Evolutionary conservation across 2,113 vertebrate genomes (phyloP), one percentile per base, ranked within the genome.

Genomic region (Poeciliopsis retropinna): DNA sequence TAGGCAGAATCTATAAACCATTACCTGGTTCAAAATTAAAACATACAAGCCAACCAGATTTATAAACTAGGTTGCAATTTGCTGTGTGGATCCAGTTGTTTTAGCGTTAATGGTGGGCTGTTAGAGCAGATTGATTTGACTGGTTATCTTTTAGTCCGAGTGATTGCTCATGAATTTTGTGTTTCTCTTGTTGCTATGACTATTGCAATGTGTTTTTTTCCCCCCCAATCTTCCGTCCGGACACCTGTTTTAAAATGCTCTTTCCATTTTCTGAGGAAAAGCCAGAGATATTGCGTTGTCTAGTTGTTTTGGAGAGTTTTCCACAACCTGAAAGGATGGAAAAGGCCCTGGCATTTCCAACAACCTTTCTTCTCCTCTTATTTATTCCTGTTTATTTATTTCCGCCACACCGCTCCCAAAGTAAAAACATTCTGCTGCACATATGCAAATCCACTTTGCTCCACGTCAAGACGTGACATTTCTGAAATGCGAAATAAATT

Each of bases 401-500:
- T 79, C 75, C 9, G 90, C 75, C 82, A 81, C 79, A 80, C 70
- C 14, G 70, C 57, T 12, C 75, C 80, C 1, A 63, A 84, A 76
- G 83, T 81, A 85, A 83, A 91, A 93, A 92, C 90, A 93, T 30
- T 78, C 86, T n/a, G 79, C 51, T 75, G 73, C 64, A 27, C 75
- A 68, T 84, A 93, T 93, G 93, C 88, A 90, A 93, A 93, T 94
- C 77, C 71, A 57, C 92, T 93, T 93, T 92, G 90, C 93, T 92
- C 92, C 85, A 85, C 87, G 75, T 85, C 78, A 84, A 93, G 93
- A 85, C 81, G 81, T 94, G 93, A 94, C 94, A 95, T 95, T 95
- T 94, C 83, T 89, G 63, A 93, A 93, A 94, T 90, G 91, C 81
- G 89, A 93, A 93, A 93, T 94, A 93, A 94, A 94, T 94, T 93